Evolutionary conservation across 1,140 invertebrate species (phyloP).

Genomic region (Cryptotermes secundus): DNA sequence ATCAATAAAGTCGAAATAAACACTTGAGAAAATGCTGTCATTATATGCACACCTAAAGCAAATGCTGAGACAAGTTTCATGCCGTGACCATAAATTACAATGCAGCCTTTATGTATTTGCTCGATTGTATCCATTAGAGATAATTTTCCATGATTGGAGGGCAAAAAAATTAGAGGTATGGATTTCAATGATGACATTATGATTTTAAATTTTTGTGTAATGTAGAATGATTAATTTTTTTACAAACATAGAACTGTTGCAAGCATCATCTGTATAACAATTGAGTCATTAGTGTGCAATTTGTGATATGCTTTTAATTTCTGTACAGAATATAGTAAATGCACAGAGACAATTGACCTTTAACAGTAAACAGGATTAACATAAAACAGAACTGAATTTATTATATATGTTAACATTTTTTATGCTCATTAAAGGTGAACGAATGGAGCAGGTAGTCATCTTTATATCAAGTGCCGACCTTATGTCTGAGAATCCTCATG

Average conservation of each 20-base stretch:
- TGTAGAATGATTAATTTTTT: background rate
- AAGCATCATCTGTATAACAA: background rate
- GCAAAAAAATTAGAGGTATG: background rate
- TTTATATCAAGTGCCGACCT: slow-evolving; percentile 16
- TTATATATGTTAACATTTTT: background rate
- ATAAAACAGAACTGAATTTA: background rate
- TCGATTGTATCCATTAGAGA: background rate
- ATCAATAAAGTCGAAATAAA: no score
- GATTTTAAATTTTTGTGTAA: background rate
- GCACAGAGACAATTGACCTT: background rate
- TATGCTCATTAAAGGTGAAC: background rate
- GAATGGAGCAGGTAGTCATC: background rate
- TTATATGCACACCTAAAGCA: no score
- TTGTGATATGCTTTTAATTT: slow-evolving; percentile 16
- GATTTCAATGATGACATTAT: background rate
- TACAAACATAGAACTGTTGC: background rate
- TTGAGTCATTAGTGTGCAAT: background rate
- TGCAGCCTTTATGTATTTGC: no score
- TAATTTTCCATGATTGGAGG: background rate
- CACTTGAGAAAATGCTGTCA: no score
- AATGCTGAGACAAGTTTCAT: no score
- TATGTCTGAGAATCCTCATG: background rate
- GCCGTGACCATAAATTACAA: no score
- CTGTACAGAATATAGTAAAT: background rate
- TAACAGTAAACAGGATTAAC: background rate